Base-by-base conservation (phyloP, 1,140 invertebrate species). In the Rhyacophila brunnea region DNA sequence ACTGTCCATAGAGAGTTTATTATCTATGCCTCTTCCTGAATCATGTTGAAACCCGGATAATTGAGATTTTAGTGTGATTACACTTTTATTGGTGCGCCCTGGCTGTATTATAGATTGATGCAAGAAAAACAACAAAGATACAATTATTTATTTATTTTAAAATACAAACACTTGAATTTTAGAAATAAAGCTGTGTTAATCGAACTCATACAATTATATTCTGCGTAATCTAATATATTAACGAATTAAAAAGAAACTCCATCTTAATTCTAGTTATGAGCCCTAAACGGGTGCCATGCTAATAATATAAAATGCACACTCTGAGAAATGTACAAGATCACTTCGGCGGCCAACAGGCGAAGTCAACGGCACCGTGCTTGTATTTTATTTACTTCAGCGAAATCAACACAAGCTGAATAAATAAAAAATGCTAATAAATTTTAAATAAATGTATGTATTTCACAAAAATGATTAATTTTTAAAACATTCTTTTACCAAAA, bases 161-260 rank as follows among this genome's bases (percentile, higher is more conserved):
- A 50, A 61, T 61, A 61, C 52, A 61, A 61, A 61, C 53, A 56
- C 51, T 51, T 52, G 49, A 54, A 60, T 42, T 49, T 56, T 28
- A 35, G 43, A 55, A 53, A 55, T 35, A 35, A 45, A 46, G 52
- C 52, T 46, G 38, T 40, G 19, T 43, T 50, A 50, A 50, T 19
- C 19, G 48, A 19, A 18, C 23, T 28, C 23, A 9, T 28, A 48
- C 34, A 48, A 20, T 32, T 28, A 48, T 15, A 9, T n/a, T 15
- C 32, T 35, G n/a, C 36, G 34, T 50, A 50, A 50, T n/a, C n/a
- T n/a, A 35, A 7, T 13, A 36, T 17, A 38, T 38, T 36, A 18
- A 15, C 14, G 35, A 13, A 40, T 28, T 5, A 28, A 28, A 28
- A 9, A 28, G 23, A 28, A 28, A 28, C 9, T 28, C 9, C 4